These are phyloP conservation scores for Lepidurus arcticus DNA, from an alignment of 1,140 invertebrate genomes.

Conservation along the genomic window DNA sequence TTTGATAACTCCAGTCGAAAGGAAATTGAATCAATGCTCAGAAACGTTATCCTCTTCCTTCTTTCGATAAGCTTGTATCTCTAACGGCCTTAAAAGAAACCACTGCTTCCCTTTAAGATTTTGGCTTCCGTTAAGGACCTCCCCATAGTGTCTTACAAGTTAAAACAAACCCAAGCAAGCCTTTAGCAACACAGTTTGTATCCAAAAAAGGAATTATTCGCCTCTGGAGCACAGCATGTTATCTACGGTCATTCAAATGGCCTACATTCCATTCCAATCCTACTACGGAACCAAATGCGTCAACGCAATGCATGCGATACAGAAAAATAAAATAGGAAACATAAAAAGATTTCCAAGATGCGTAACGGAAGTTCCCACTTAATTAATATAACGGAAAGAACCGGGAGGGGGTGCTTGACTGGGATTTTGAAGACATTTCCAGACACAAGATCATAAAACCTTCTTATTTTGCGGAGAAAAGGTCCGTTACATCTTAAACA, in stretches of 20 bases:
- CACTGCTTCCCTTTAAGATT: too few relatives aligned
- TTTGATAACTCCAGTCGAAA: too few relatives aligned
- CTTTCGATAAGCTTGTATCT: too few relatives aligned
- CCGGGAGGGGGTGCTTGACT: not conserved
- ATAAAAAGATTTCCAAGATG: not conserved
- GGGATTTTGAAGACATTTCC: not conserved
- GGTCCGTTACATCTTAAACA: too few relatives aligned
- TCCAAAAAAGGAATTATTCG: not conserved
- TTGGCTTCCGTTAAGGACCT: too few relatives aligned
- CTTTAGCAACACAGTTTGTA: not conserved
- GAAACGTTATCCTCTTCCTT: too few relatives aligned
- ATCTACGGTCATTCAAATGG: not conserved
- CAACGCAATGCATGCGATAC: too few relatives aligned
- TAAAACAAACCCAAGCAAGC: too few relatives aligned
- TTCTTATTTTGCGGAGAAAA: not conserved
- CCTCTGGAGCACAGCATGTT: too few relatives aligned
- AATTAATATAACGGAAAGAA: constrained; percentile 1
- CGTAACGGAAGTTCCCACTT: not conserved
- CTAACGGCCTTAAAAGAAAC: too few relatives aligned
- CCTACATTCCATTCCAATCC: not conserved
- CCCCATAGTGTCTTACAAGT: too few relatives aligned
- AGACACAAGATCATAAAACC: not conserved
- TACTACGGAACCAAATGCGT: not conserved
- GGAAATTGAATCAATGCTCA: too few relatives aligned
- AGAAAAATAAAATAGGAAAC: not conserved